These are phyloP conservation scores for Euleptes europaea DNA, from an alignment of 2,113 vertebrate genomes.

Conservation along the genomic window DNA sequence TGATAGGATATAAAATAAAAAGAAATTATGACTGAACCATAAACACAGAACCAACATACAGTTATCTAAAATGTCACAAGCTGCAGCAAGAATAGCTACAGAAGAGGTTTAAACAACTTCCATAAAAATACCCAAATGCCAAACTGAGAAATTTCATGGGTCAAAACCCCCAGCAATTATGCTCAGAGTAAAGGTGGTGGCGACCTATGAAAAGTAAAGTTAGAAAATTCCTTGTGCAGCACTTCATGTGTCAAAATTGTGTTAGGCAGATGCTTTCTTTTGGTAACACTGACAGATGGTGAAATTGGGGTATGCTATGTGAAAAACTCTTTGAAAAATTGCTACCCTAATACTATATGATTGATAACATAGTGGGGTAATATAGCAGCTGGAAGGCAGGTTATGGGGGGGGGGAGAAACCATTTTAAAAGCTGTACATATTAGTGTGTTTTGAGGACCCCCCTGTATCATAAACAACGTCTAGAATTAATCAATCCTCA, in stretches of 20 bases:
- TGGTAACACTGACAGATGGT: slow-evolving; percentile 8
- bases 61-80: slow-evolving; percentile 32
- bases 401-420: slow-evolving; percentile 1
- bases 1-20: slow-evolving; percentile 6
- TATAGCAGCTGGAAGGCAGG: slow-evolving; percentile 3
- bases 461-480: too few relatives aligned
- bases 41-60: slow-evolving; percentile 12
- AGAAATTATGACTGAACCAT: slow-evolving; percentile 27
- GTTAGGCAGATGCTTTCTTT: slow-evolving; percentile 25
- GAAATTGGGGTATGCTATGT: slow-evolving; percentile 24
- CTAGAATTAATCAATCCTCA: too few relatives aligned
- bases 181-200: slow-evolving; percentile 38
- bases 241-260: slow-evolving; percentile 7
- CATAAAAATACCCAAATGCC: slow-evolving; percentile 31
- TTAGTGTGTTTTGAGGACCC: too few relatives aligned
- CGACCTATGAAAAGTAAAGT: not conserved
- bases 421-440: not conserved
- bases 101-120: slow-evolving; percentile 38
- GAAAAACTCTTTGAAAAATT: slow-evolving; percentile 18
- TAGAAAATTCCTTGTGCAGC: not conserved
- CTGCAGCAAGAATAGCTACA: not conserved
- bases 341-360: slow-evolving; percentile 1
- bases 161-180: slow-evolving; percentile 2
- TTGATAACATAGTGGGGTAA: slow-evolving; percentile 18
- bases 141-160: slow-evolving; percentile 42